phyloP scores from a whole-genome alignment of 2,797 vertebrate species.

The Perodicticus potto region DNA sequence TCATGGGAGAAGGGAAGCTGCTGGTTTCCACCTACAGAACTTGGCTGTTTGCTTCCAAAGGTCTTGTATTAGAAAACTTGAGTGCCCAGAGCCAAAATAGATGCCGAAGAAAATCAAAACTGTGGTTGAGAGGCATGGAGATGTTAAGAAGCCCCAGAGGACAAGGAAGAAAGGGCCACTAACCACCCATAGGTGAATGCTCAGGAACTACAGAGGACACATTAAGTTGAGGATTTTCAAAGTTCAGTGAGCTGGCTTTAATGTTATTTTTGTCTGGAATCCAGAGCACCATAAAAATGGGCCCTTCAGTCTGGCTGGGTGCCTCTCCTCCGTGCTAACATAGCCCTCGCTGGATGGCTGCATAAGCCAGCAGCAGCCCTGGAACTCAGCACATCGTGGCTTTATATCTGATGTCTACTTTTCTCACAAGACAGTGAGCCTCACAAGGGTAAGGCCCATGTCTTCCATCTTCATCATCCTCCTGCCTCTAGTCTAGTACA shows the following conservation, averaged over 20 bases:
- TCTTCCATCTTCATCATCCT: background rate
- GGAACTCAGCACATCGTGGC: background rate
- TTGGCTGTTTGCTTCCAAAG: background rate
- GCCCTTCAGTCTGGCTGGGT: background rate
- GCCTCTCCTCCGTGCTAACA: accelerated
- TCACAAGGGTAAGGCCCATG: background rate
- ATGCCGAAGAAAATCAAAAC: background rate
- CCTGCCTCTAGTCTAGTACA: background rate
- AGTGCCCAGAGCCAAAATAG: background rate
- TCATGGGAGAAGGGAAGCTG: background rate
- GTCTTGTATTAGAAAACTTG: background rate
- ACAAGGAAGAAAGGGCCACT: background rate
- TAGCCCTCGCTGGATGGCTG: background rate
- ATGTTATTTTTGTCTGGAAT: background rate
- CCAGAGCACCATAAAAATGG: background rate
- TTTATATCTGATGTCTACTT: background rate
- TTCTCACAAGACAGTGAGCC: background rate
- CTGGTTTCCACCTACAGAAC: background rate
- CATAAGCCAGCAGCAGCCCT: background rate
- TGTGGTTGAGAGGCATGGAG: background rate
- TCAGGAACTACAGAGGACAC: background rate
- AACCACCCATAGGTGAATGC: accelerated
- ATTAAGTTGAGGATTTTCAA: background rate
- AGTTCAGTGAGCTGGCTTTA: background rate
- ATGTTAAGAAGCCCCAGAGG: background rate